These are phyloP conservation scores for Synanthedon myopaeformis DNA, from an alignment of 2,888 invertebrate species.

Conservation along the genomic window DNA sequence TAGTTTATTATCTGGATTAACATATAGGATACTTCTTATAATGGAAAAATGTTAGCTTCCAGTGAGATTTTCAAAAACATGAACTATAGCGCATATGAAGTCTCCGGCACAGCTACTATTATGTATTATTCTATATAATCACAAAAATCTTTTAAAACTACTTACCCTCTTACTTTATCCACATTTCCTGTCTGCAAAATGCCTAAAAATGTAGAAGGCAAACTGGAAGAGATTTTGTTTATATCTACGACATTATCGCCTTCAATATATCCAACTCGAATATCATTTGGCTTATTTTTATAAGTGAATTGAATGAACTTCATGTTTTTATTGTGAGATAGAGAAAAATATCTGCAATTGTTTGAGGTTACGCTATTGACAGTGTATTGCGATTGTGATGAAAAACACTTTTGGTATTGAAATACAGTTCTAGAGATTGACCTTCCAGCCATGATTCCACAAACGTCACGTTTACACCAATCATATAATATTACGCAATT, in stretches of 20 bases:
- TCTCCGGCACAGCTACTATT: too few relatives aligned
- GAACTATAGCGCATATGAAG: too few relatives aligned
- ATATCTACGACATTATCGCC: slow-evolving; percentile 73
- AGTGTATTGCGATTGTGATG: slow-evolving; percentile 15
- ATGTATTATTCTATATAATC: too few relatives aligned
- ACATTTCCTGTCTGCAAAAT: slow-evolving; percentile 47
- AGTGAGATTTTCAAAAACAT: too few relatives aligned
- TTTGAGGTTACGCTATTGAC: slow-evolving; percentile 11
- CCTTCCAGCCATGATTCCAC: slow-evolving; percentile 26
- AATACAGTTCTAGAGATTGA: slow-evolving; percentile 23
- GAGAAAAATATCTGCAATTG: slow-evolving; percentile 25
- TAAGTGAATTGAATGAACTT: slow-evolving; percentile 79
- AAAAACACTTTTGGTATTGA: slow-evolving; percentile 23
- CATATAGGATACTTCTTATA: too few relatives aligned
- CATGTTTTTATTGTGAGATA: slow-evolving; percentile 55
- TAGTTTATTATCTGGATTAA: too few relatives aligned
- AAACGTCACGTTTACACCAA: slow-evolving; percentile 12
- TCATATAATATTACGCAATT: neutral
- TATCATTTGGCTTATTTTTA: slow-evolving; percentile 63
- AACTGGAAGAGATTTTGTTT: slow-evolving; percentile 63
- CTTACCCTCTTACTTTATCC: slow-evolving; percentile 43
- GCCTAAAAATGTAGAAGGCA: slow-evolving; percentile 49
- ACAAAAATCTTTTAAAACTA: slow-evolving; percentile 4
- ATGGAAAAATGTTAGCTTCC: too few relatives aligned
- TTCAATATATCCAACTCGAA: slow-evolving; percentile 77